Evolutionary conservation across 2,797 vertebrate genomes (phyloP), one percentile per base, ranked within the genome.

Genomic region (Chanos chanos): DNA sequence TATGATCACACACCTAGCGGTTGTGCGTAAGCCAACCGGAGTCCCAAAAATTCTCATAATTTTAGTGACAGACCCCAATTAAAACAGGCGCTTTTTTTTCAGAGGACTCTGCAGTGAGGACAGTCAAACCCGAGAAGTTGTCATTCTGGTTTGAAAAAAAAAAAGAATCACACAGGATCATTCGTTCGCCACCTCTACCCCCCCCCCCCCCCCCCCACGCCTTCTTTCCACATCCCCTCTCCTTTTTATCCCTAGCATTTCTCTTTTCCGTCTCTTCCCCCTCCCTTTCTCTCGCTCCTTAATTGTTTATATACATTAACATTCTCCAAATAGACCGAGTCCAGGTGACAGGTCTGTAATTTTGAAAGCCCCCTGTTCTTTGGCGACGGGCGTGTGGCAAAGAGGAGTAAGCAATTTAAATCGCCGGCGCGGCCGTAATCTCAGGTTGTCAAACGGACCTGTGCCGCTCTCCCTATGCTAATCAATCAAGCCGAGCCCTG

Each of bases 241-340:
- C 34, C 61, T 53, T 45, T 58, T 47, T 50, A 70, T 63, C 67
- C 34, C 54, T 57, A 45, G 66, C 64, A 58, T 57, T 66, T 65
- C 40, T 51, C 21, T 44, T n/a, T 22, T 33, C 60, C 4, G 5
- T n/a, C 28, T 41, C 48, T 28, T 39, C 47, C 40, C 37, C 31
- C 82, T 81, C 85, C 88, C 89, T 89, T 86, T 88, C 82, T 65
- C 49, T 73, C 83, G 75, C 77, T 71, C 86, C 87, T 91, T 95
- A 95, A 96, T 95, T 96, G 80, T 94, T 94, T 94, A 93, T 93
- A 91, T 95, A 93, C 92, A 94, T 94, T 95, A 95, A 94, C 93
- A 93, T 93, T 94, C 89, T 91, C 89, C 92, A 92, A 92, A 91
- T 91, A 87, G 89, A 93, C 88, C 91, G 90, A 90, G 89, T 90